A percentile compares a stretch with the other conserved stretches of the same genome.
phyloP scores from a whole-genome alignment of 2,113 vertebrate species.

The Notechis scutatus region DNA sequence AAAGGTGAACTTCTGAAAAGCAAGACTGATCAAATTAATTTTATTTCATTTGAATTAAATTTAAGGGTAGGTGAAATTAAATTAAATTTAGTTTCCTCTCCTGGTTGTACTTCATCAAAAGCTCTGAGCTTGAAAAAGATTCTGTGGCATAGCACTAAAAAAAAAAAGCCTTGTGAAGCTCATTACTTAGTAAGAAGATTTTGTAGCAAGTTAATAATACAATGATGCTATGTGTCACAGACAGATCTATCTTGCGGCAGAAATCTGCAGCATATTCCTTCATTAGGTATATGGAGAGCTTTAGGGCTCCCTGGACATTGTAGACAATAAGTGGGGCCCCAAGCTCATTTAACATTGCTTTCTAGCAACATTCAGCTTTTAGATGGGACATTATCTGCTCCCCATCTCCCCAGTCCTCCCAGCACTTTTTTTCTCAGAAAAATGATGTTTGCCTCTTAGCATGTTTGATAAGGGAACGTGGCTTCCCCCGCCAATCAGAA shows the following conservation, averaged over 20 bases:
- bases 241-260: background rate
- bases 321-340: background rate
- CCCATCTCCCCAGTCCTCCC: background rate
- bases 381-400: background rate
- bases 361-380: background rate
- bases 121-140: background rate
- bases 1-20: background rate
- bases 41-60: background rate
- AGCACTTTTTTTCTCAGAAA: background rate
- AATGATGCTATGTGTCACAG: background rate
- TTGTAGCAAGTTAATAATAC: background rate
- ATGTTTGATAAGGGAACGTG: background rate
- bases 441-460: background rate
- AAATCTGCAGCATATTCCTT: background rate
- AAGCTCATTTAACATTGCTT: background rate
- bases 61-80: background rate
- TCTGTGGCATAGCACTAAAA: background rate
- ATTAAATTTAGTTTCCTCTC: background rate
- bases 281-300: background rate
- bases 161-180: background rate
- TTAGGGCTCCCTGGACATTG: background rate
- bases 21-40: background rate
- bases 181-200: background rate
- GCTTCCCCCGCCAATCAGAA: background rate
- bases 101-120: background rate